These are phyloP conservation scores for Gadopsis bispinosus DNA, from an alignment of 2,797 vertebrate genomes.

Conservation along the genomic window DNA sequence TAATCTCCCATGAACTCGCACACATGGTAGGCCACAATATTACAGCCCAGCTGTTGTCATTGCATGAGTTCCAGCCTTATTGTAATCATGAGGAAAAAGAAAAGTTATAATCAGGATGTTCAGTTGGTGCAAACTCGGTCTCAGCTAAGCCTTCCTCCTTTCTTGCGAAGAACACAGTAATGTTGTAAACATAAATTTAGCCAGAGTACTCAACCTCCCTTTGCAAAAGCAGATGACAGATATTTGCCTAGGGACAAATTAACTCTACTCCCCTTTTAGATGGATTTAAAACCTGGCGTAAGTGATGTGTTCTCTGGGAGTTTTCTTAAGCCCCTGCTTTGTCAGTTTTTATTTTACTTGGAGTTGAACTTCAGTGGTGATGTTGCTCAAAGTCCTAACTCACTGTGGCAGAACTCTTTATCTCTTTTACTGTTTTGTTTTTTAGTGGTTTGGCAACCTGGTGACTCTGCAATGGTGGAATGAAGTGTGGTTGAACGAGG, in stretches of 20 bases:
- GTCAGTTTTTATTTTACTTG: not conserved
- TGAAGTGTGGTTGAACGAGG: slow-evolving; percentile 95
- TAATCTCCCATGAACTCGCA: slow-evolving; percentile 92
- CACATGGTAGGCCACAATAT: slow-evolving; percentile 88
- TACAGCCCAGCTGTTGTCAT: not conserved
- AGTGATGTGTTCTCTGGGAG: slow-evolving; percentile 6
- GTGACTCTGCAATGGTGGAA: slow-evolving; percentile 97
- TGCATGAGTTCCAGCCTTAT: not conserved
- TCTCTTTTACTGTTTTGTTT: slow-evolving; percentile 10
- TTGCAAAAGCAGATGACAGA: slow-evolving; percentile 24
- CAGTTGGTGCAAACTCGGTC: not conserved
- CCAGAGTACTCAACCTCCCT: not conserved
- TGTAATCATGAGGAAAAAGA: not conserved
- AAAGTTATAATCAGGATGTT: not conserved
- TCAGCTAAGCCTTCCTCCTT: not conserved
- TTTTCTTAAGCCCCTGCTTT: slow-evolving; percentile 5
- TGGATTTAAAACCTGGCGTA: not conserved
- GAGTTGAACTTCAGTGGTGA: not conserved
- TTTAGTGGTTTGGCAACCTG: slow-evolving; percentile 96
- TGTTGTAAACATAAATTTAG: not conserved
- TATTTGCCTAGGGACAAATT: slow-evolving; percentile 7
- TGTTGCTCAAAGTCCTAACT: not conserved
- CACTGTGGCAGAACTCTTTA: not conserved
- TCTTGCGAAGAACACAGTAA: not conserved
- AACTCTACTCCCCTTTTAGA: not conserved